These are phyloP conservation scores for Trachops cirrhosus DNA, from an alignment of 2,797 vertebrate species.

Conservation along the genomic window DNA sequence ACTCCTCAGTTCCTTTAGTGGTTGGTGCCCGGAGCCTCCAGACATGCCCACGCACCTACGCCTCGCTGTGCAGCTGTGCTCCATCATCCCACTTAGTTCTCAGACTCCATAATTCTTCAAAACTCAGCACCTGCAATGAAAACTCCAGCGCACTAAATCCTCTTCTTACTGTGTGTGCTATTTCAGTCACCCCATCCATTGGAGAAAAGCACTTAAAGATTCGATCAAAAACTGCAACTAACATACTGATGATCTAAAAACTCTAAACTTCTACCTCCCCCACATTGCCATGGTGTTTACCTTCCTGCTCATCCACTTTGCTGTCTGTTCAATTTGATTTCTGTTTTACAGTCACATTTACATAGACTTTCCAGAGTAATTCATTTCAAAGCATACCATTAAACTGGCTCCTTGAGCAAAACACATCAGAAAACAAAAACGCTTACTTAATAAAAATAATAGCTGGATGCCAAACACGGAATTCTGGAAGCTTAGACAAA, in stretches of 20 bases:
- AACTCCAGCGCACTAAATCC: neutral
- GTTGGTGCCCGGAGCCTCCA: neutral
- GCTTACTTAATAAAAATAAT: constrained; percentile 62
- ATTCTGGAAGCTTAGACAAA: constrained; percentile 51
- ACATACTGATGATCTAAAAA: neutral
- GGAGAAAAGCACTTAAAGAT: neutral
- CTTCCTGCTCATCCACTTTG: constrained; percentile 58
- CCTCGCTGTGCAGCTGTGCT: neutral
- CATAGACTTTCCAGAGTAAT: constrained; percentile 63
- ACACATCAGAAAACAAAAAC: constrained; percentile 56
- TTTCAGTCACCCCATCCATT: neutral
- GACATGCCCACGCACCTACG: accelerated
- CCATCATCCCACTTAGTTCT: neutral
- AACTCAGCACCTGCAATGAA: neutral
- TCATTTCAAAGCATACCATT: constrained; percentile 65
- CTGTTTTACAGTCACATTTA: constrained; percentile 54
- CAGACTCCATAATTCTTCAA: neutral
- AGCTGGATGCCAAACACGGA: constrained; percentile 55
- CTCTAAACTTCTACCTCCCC: constrained; percentile 27
- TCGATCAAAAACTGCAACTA: constrained; percentile 21
- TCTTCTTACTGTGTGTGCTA: neutral
- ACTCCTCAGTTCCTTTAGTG: neutral
- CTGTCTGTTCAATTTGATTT: constrained; percentile 60
- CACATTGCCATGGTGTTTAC: constrained; percentile 45
- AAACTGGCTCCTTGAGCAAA: constrained; percentile 40